Percentiles rank a stretch among this genome's conserved stretches.
Conservation (phyloP, 2,797 vertebrate species). For the Brachyalestes nurse region DNA sequence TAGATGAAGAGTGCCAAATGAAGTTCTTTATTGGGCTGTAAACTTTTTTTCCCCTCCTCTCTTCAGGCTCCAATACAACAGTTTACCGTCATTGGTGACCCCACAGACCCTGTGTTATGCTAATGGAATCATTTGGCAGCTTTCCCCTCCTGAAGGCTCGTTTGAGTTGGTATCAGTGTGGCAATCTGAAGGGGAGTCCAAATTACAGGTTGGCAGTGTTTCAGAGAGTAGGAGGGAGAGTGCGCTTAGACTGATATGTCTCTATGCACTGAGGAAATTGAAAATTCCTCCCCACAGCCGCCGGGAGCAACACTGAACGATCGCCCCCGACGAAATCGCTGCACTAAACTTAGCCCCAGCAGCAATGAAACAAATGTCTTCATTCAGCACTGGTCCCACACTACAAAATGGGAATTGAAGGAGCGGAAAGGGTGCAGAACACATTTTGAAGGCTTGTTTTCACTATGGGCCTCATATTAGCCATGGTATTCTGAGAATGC, state of each 20-base stretch:
- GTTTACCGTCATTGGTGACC: constrained; percentile 47
- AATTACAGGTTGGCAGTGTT: constrained; percentile 61
- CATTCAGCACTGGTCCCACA: constrained; percentile 39
- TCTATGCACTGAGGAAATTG: constrained; percentile 59
- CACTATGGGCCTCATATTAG: constrained; percentile 30
- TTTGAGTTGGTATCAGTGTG: constrained; percentile 55
- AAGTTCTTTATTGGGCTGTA: constrained; percentile 26
- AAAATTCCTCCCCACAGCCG: constrained; percentile 54
- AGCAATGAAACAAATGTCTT: constrained; percentile 44
- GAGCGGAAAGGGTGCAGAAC: constrained; percentile 28
- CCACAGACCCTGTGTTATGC: constrained; percentile 48
- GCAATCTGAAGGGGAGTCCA: constrained; percentile 54
- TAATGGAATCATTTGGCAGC: constrained; percentile 56
- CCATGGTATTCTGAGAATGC: constrained; percentile 17
- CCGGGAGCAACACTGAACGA: constrained; percentile 43
- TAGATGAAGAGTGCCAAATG: neutral
- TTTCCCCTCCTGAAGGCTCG: constrained; percentile 44
- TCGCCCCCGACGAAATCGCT: constrained; percentile 44
- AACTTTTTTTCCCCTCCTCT: constrained; percentile 25
- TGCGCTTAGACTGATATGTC: constrained; percentile 59
- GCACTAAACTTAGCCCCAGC: constrained; percentile 41
- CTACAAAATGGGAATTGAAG: constrained; percentile 41
- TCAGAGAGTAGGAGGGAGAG: constrained; percentile 53
- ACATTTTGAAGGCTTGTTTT: constrained; percentile 20
- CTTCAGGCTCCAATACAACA: constrained; percentile 21